A percentile compares a stretch with the other conserved stretches of the same genome.
phyloP scores from a whole-genome alignment of 2,888 invertebrate genomes.

The Platypus cylindrus region DNA sequence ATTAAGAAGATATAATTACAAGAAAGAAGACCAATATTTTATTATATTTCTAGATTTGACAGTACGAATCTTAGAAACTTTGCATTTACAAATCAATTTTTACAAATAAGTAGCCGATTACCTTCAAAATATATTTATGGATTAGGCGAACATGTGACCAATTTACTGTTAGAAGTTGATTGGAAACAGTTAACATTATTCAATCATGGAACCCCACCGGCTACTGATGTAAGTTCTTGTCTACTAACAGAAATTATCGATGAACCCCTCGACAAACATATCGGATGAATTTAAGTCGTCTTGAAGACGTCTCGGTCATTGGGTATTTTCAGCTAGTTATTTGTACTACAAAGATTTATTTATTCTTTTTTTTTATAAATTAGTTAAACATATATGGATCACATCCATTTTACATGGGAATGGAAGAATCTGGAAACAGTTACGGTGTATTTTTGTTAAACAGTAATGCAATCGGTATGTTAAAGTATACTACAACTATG shows the following conservation, averaged over 20 bases:
- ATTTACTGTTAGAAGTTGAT: constrained; percentile 47
- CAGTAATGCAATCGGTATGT: constrained; percentile 73
- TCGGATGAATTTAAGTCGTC: no score
- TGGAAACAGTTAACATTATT: constrained; percentile 61
- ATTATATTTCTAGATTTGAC: constrained; percentile 51
- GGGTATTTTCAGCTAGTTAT: no score
- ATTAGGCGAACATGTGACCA: constrained; percentile 55
- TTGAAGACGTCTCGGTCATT: no score
- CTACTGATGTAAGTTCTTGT: constrained; percentile 44
- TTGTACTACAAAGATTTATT: no score
- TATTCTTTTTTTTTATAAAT: constrained; percentile 11
- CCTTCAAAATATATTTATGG: constrained; percentile 58
- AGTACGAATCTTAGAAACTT: constrained; percentile 53
- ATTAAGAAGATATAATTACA: no score
- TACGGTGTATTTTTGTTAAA: constrained; percentile 70
- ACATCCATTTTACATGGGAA: constrained; percentile 68
- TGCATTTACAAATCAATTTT: constrained; percentile 61
- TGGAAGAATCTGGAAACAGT: constrained; percentile 56
- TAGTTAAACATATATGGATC: constrained; percentile 65
- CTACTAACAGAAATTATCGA: no score
- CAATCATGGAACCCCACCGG: constrained; percentile 54
- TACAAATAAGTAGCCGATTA: constrained; percentile 52
- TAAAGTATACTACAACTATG: neutral
- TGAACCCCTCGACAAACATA: no score
- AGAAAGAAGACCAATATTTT: no score